Evolutionary conservation across 1,140 invertebrate species (phyloP), one percentile per base, ranked within the genome.

Genomic region (Magallana angulata): DNA sequence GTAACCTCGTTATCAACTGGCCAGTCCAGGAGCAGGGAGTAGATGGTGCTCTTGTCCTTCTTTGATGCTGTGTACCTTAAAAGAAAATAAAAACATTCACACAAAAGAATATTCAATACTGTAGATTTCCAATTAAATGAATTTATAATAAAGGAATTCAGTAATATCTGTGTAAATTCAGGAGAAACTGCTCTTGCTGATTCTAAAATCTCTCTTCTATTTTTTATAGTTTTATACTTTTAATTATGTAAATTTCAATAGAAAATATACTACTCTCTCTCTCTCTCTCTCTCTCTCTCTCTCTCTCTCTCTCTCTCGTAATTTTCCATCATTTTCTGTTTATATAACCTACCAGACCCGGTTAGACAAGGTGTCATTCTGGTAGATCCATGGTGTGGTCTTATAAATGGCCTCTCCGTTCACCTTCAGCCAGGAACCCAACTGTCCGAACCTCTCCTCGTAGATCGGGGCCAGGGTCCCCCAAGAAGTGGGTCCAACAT

Each of bases 331-430:
- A 36, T 9, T 30, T 6, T 48, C 12, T 30, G 24, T 12, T 60
- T 58, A 84, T 5, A 56, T 56, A 48, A 57, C 89, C 56, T 90
- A 94, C 93, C 93, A 94, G 12, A 98, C 96, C 90, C 96, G 94
- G 3, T 91, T 87, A 18, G 96, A 96, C 0, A 96, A 24, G 0
- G 97, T 97, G 92, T 99, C 98, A 92, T 98, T 98, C 94, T 98
- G 98, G 90, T 95, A 94, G 14, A 56, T 89, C 48, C 93, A 95
- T 97, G 98, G 97, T 57, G 94, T 96, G 0, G 96, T 97, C 36
- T 95, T 95, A 92, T 98, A 99, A 92, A 99, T 98, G 0, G 97
- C 97, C 94, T 98, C 97, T 2, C 98, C 98, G 93, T 98, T 99
- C 0, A 97, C 94, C 11, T 95, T 91, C 8, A 99, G 93, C 98